Evolutionary conservation across 2,888 invertebrate genomes (phyloP), one percentile per base, ranked within the genome.

Genomic region (Sisyra terminalis): DNA sequence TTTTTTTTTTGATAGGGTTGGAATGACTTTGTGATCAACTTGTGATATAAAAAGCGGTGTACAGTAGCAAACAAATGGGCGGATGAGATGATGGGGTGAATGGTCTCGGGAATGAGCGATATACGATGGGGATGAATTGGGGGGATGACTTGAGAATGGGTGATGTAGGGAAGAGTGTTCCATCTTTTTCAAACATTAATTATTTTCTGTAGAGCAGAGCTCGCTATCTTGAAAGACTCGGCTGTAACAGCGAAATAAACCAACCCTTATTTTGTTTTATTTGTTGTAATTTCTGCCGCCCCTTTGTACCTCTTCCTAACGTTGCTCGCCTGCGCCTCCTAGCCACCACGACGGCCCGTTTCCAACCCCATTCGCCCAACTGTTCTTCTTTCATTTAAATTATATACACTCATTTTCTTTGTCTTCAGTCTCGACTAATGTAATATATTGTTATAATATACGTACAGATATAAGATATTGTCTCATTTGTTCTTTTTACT

Each of bases 151-250:
- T 13, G 35, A 14, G 35, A 14, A 14, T 13, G 8, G 35, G 35
- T 13, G 35, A 15, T 14, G 6, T 34, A n/a, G 11, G 37, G 37
- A 37, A 16, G 18, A 18, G 16, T 37, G 18, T 37, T 37, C 37
- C 37, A 16, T 37, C 37, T 37, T 37, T 37, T 37, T 37, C 37
- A 37, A 37, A 37, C 37, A 37, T 37, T 37, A 37, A 37, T 37
- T 37, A 37, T 37, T 37, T 37, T 37, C 37, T 15, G 24, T 24
- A 24, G 24, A 24, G 24, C 24, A 35, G 37, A 13, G 14, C 16
- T 13, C 16, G 37, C 37, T 37, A 37, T 37, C 37, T 37, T 37
- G 37, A 37, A 37, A 37, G 37, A 37, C 37, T 37, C 14, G 16
- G 37, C 37, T 37, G 37, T 37, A 17, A 16, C 37, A 37, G 37